Conservation (phyloP, 2,113 vertebrate genomes). For the Chionomys nivalis region DNA sequence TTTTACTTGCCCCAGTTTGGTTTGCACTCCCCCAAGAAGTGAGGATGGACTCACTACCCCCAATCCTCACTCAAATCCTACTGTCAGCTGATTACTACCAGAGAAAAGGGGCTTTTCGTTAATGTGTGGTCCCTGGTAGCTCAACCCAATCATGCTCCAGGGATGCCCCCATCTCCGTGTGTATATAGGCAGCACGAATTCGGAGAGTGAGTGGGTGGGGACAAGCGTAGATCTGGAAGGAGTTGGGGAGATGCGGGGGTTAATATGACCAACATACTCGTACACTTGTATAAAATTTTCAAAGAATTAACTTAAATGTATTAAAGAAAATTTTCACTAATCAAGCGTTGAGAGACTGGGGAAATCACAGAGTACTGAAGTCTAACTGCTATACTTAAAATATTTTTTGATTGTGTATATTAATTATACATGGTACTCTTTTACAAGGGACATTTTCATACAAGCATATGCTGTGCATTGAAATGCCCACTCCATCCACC, state of each 20-base stretch:
- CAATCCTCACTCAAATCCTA: background rate
- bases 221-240: background rate
- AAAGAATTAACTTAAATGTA: background rate
- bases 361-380: constrained; percentile 15
- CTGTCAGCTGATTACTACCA: background rate
- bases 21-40: background rate
- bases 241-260: background rate
- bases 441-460: background rate
- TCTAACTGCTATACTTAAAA: background rate
- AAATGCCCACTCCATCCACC: background rate
- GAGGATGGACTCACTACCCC: background rate
- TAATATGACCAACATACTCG: background rate
- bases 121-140: background rate
- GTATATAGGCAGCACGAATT: background rate
- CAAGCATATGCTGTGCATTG: background rate
- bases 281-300: background rate
- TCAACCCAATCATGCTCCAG: background rate
- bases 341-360: accelerated
- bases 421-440: too few species aligned
- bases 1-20: background rate
- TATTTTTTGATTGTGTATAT: background rate
- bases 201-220: background rate
- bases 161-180: background rate
- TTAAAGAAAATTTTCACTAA: background rate
- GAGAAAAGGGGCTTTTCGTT: background rate